Percentiles rank a stretch among this genome's conserved stretches.
Evolutionary conservation across 30 jellyfish, hydroid and myxozoan species (phyloP).

Genomic region (Hydra vulgaris): DNA sequence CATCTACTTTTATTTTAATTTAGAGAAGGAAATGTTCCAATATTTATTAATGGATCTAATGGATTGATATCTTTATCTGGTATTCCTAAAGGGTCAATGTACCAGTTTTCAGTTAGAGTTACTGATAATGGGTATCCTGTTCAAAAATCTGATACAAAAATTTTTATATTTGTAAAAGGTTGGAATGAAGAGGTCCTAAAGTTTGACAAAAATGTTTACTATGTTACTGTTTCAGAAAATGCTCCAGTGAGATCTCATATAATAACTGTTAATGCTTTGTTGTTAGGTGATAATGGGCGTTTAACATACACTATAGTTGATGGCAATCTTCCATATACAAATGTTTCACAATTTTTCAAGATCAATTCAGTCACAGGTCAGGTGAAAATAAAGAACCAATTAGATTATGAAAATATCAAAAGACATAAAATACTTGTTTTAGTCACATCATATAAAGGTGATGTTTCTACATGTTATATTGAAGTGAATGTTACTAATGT

Average conservation of each 20-base stretch:
- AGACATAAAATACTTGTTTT: conserved; percentile 44
- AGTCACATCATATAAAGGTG: conserved; percentile 14
- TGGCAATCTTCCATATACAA: conserved; percentile 64
- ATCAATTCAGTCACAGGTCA: conserved; percentile 45
- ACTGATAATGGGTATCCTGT: conserved; percentile 97
- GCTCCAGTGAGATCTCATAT: conserved; percentile 36
- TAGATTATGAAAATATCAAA: conserved; percentile 60
- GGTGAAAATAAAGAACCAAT: conserved; percentile 29
- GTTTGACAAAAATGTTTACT: conserved; percentile 25
- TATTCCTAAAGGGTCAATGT: conserved; percentile 60
- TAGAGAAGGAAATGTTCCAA: conserved; percentile 51
- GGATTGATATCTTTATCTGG: conserved; percentile 71
- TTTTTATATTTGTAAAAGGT: conserved; percentile 47
- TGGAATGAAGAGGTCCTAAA: conserved; percentile 24
- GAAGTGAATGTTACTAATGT: conserved; percentile 42
- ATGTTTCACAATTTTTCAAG: conserved; percentile 45
- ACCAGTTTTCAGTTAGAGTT: conserved; percentile 70
- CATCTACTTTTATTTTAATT: not conserved
- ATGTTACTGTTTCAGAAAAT: conserved; percentile 47
- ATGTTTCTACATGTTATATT: conserved; percentile 16
- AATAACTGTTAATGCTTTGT: conserved; percentile 20
- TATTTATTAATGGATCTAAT: conserved; percentile 42
- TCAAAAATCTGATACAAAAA: conserved; percentile 42
- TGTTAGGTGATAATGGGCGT: conserved; percentile 12
- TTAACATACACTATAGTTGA: conserved; percentile 40